phyloP scores from a whole-genome alignment of 2,888 invertebrate species.

The Allacma fusca region DNA sequence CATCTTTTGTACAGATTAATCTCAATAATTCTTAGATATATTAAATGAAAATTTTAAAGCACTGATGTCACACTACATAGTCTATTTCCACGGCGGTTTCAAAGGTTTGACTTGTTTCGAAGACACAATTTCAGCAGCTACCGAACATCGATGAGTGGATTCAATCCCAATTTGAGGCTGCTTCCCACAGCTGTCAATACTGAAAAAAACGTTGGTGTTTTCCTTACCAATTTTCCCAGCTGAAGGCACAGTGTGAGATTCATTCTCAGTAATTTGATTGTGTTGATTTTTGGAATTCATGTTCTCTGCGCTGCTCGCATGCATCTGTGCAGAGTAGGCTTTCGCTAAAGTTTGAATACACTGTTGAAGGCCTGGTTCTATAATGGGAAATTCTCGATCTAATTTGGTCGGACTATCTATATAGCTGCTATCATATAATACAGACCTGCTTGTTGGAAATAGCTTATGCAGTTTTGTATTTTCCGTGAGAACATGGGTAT shows the following conservation, averaged over 20 bases:
- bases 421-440: neutral
- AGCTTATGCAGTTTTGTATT: neutral
- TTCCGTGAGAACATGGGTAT: neutral
- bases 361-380: constrained; percentile 50
- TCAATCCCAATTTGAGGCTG: neutral
- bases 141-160: neutral
- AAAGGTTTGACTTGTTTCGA: constrained; percentile 2
- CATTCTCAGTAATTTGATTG: neutral
- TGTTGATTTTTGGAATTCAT: neutral
- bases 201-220: neutral
- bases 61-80: neutral
- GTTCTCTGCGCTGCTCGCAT: neutral
- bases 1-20: neutral
- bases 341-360: constrained; percentile 53
- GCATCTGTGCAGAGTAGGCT: constrained; percentile 48
- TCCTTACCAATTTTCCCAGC: neutral
- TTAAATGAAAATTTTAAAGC: neutral
- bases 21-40: neutral
- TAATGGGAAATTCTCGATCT: neutral
- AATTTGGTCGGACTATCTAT: neutral
- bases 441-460: neutral
- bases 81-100: constrained; percentile 50
- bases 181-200: neutral
- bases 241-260: neutral
- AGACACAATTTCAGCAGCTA: neutral